Conservation (phyloP, 2,888 invertebrate species). For the Argynnis bischoffii region DNA sequence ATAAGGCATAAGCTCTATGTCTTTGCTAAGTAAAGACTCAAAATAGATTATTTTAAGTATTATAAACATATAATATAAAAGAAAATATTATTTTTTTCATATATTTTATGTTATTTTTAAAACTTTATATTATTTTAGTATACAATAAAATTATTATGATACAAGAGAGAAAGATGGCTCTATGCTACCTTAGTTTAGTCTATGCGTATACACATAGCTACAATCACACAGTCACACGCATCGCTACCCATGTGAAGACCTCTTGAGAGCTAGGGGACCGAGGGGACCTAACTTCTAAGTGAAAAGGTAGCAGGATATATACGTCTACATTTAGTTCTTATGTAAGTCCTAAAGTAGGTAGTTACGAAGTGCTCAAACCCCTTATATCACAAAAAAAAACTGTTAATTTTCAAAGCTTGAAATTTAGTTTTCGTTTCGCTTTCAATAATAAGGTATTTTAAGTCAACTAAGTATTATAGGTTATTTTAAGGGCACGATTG, state of each 20-base stretch:
- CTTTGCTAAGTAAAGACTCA: background rate
- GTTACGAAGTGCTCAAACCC: slow-evolving; percentile 35
- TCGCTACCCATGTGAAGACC: slow-evolving; percentile 47
- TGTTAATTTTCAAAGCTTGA: slow-evolving; percentile 31
- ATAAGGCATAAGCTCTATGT: background rate
- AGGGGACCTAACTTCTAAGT: slow-evolving; percentile 48
- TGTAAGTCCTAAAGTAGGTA: slow-evolving; percentile 38
- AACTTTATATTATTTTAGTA: too few species aligned
- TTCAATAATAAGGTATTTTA: slow-evolving; percentile 1
- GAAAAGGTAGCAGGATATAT: slow-evolving; percentile 41
- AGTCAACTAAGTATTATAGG: background rate
- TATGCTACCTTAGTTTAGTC: background rate
- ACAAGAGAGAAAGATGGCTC: background rate
- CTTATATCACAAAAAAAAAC: slow-evolving; percentile 33
- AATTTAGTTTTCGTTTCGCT: slow-evolving; percentile 25
- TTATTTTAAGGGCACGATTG: background rate
- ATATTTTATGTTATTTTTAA: background rate
- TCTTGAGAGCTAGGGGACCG: slow-evolving; percentile 50
- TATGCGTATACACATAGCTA: slow-evolving; percentile 16
- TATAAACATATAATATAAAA: background rate
- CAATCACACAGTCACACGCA: slow-evolving; percentile 43
- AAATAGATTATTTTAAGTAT: background rate
- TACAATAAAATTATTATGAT: too few species aligned
- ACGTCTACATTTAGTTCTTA: slow-evolving; percentile 33
- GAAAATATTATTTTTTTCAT: background rate